Percentiles rank a stretch among this genome's conserved stretches.
These are phyloP conservation scores for Antigone vipio DNA, from an alignment of 2,113 vertebrate species.

Conservation along the genomic window DNA sequence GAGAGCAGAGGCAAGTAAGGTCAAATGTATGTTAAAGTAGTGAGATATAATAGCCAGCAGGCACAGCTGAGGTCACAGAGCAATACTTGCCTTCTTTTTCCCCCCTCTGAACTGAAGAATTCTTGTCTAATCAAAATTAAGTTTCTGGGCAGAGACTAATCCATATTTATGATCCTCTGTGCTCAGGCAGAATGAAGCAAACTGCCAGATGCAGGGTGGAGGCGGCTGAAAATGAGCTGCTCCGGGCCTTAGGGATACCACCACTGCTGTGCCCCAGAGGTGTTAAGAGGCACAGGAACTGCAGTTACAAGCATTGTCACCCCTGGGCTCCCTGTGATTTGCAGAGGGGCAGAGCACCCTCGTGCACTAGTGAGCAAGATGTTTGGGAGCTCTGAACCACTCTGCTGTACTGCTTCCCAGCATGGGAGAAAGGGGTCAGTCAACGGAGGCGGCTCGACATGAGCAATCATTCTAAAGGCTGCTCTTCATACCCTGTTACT, in stretches of 20 bases:
- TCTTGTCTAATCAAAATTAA: background rate
- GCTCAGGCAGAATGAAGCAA: background rate
- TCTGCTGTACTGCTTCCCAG: background rate
- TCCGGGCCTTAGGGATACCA: background rate
- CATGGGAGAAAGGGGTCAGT: fast-evolving
- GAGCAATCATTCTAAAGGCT: background rate
- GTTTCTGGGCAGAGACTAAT: background rate
- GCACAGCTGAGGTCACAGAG: background rate
- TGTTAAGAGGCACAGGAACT: background rate
- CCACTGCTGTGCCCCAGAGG: background rate
- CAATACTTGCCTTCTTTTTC: background rate
- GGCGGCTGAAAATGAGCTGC: background rate
- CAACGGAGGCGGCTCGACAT: fast-evolving
- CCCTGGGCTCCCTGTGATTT: background rate
- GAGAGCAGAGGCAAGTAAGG: background rate
- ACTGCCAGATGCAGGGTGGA: background rate
- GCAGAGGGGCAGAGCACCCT: background rate
- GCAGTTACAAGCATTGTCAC: background rate
- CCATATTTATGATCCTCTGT: background rate
- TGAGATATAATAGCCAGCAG: background rate
- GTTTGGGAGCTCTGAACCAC: background rate
- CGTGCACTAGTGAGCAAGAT: background rate
- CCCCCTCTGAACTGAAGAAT: background rate
- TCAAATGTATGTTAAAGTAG: background rate
- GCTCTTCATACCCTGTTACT: background rate